Base-by-base conservation (phyloP, 2,797 vertebrate genomes). In the Capromys pilorides region DNA sequence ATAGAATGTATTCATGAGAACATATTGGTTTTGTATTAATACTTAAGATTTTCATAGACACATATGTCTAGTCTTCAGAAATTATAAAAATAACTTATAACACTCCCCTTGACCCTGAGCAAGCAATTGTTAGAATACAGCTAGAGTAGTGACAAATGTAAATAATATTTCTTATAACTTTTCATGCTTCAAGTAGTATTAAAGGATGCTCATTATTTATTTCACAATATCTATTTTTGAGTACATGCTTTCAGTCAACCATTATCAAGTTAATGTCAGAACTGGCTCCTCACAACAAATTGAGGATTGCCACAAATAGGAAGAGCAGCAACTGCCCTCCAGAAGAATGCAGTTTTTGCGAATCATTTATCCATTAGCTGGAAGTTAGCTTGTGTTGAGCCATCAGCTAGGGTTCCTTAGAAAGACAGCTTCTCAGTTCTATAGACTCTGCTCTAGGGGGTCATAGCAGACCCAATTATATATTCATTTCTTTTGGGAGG, bases 51-150 rank as follows among this genome's bases (percentile, higher is more conserved):
- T 2, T 41, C 39, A 62, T 66, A 90, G 64, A n/a, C 62, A 45
- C 78, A 79, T 73, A 96, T 86, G 80, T 92, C 22, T 26, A n/a
- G 36, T 36, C 54, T 89, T 92, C 22, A 80, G 73, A 96, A 96
- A 88, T 94, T 93, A 71, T 33, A 90, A 21, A 75, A 93, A 94
- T 61, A 64, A 26, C 3, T 73, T 78, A 62, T 59, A 93, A 95
- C 33, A 94, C 1, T 87, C 16, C 61, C 19, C 4, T n/a, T 39
- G 45, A 33, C 36, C 75, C 95, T 95, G 66, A 88, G 64, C 64
- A 91, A 83, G 86, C 2, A 45, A 28, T 77, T 64, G 39, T 83
- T 71, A 94, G n/a, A 80, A 86, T 41, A 82, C 9, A n/a, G 41
- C 33, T 66, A 71, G 22, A 66, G 57, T 13, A 82, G 57, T 24